phyloP scores from a whole-genome alignment of 2,113 vertebrate genomes.

The Diglossa brunneiventris region DNA sequence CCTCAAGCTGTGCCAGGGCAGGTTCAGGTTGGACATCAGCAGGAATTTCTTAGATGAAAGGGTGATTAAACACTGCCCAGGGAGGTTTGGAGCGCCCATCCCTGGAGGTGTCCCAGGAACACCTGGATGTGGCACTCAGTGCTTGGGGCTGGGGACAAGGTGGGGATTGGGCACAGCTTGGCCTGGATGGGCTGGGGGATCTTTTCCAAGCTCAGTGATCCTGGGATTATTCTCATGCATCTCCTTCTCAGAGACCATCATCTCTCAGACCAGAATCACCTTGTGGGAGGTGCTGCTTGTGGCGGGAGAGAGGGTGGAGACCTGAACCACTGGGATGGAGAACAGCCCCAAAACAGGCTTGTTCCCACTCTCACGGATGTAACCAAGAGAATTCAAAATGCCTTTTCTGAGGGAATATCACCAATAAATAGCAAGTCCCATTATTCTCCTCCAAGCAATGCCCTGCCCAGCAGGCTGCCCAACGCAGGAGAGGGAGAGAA shows the following conservation, averaged over 20 bases:
- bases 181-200: fast-evolving
- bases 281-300: fast-evolving
- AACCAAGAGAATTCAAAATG: neutral
- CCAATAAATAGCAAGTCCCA: neutral
- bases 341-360: neutral
- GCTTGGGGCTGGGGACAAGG: neutral
- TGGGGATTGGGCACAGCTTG: fast-evolving
- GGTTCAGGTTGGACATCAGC: fast-evolving
- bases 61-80: neutral
- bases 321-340: neutral
- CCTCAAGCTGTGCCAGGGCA: neutral
- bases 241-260: neutral
- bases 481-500: neutral
- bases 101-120: neutral
- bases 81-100: neutral
- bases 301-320: neutral
- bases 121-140: fast-evolving
- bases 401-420: neutral
- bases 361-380: neutral
- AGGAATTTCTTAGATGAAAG: neutral
- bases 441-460: neutral
- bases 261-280: neutral
- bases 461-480: neutral
- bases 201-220: neutral
- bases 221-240: neutral